These are phyloP conservation scores for Gonioctena quinquepunctata DNA, from an alignment of 1,140 invertebrate species.

Conservation along the genomic window DNA sequence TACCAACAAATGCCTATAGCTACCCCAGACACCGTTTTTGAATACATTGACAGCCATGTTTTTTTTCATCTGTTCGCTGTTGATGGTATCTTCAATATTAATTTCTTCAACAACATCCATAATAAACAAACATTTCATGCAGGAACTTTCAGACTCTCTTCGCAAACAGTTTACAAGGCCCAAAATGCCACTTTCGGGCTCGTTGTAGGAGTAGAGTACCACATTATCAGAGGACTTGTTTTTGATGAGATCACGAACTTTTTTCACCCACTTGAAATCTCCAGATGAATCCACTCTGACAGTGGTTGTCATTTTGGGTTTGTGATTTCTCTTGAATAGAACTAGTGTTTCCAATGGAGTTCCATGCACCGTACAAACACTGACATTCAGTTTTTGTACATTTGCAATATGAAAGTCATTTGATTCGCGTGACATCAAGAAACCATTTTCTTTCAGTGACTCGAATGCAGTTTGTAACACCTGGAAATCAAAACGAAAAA, in stretches of 20 bases:
- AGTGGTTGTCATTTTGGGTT: not conserved
- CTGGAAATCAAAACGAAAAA: no score
- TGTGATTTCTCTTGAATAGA: slow-evolving; percentile 36
- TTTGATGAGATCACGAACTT: slow-evolving; percentile 61
- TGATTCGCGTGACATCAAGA: slow-evolving; percentile 59
- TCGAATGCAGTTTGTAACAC: slow-evolving; percentile 52
- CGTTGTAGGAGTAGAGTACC: slow-evolving; percentile 65
- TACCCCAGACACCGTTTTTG: slow-evolving; percentile 66
- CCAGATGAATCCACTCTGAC: slow-evolving; percentile 12
- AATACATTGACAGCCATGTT: slow-evolving; percentile 73
- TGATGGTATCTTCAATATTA: slow-evolving; percentile 65
- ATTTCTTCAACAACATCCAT: slow-evolving; percentile 70
- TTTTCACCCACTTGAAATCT: slow-evolving; percentile 59
- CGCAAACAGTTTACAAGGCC: slow-evolving; percentile 76
- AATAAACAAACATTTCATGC: slow-evolving; percentile 66
- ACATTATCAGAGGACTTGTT: slow-evolving; percentile 58
- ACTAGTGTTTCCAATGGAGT: slow-evolving; percentile 58
- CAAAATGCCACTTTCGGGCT: slow-evolving; percentile 73
- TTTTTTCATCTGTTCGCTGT: slow-evolving; percentile 61
- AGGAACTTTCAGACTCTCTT: slow-evolving; percentile 69
- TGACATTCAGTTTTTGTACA: slow-evolving; percentile 37
- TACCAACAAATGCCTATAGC: slow-evolving; percentile 56
- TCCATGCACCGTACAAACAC: slow-evolving; percentile 56
- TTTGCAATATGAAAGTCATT: slow-evolving; percentile 39
- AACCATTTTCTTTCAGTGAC: slow-evolving; percentile 57